These are phyloP conservation scores for Tetranychus piercei DNA, from an alignment of 2,888 invertebrate species.

Conservation along the genomic window DNA sequence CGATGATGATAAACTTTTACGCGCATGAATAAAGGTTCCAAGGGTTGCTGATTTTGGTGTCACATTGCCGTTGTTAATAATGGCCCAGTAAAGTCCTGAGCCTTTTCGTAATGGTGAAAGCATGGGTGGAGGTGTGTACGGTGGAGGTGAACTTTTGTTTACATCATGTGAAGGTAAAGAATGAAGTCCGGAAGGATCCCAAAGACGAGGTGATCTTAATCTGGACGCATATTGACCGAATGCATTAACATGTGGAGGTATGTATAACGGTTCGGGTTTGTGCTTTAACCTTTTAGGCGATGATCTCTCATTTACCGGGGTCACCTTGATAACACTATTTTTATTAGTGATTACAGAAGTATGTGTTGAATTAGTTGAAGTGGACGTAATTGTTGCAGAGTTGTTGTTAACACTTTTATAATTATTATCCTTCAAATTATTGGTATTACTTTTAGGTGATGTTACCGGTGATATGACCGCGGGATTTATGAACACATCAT, in stretches of 20 bases:
- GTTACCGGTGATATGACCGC: constrained; percentile 24
- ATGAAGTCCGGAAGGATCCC: constrained; percentile 26
- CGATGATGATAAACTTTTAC: constrained; percentile 3
- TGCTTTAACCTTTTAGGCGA: constrained; percentile 14
- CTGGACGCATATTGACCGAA: constrained; percentile 38
- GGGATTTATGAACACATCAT: constrained; percentile 60
- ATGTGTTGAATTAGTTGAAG: not conserved
- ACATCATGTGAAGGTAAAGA: constrained; percentile 13
- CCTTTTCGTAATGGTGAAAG: constrained; percentile 76
- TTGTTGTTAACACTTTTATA: not conserved
- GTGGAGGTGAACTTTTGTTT: constrained; percentile 35
- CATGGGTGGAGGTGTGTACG: constrained; percentile 83
- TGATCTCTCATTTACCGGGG: not conserved
- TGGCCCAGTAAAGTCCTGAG: constrained; percentile 54
- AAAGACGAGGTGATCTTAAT: constrained; percentile 36
- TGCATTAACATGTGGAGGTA: constrained; percentile 35
- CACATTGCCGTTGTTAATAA: constrained; percentile 26
- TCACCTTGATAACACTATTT: not conserved
- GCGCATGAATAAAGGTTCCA: constrained; percentile 5
- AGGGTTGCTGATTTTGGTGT: constrained; percentile 32
- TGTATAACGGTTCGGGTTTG: constrained; percentile 31
- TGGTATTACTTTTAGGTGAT: constrained; percentile 10
- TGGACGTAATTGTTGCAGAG: not conserved
- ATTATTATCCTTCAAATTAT: not conserved
- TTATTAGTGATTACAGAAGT: not conserved